Evolutionary conservation across 2,113 vertebrate genomes (phyloP), one percentile per base, ranked within the genome.

Genomic region (Rissa tridactyla): DNA sequence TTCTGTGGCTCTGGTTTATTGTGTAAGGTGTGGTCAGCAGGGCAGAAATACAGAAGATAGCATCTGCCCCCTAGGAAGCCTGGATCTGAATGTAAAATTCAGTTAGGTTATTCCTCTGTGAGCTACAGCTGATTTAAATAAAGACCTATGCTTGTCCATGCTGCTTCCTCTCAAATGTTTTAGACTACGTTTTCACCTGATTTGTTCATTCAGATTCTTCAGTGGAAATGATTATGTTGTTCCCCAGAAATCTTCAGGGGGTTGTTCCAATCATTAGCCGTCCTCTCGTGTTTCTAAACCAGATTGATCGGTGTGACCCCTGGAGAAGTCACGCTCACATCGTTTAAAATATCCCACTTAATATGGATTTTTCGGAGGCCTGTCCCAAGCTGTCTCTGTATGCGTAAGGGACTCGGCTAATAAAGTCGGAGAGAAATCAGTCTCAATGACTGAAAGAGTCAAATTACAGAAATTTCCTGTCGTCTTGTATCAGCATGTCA

Each of bases 161-260:
- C 49, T 46, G 55, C 89, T 76, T 82, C 61, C 47, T 60, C 44
- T 72, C 80, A 85, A 62, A 44, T 5, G 2, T 66, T 70, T 54
- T 20, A 49, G n/a, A 47, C 68, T 22, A 2, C 0, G 0, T 54
- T 46, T 81, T 47, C 61, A 60, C 25, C 40, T 76, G 40, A 47
- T 65, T 5, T 82, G 20, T 9, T 83, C 78, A 16, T 82, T 85
- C 40, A 68, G 73, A 75, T 88, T 42, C 32, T 61, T 88, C 84
- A 51, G 2, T 93, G 88, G 70, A 90, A 88, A 14, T 22, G 9
- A 64, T 69, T 76, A 1, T 38, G 32, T 5, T 78, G 42, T 32
- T 95, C 55, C 86, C 23, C 73, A 94, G 96, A 91, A 79, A 77
- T 82, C 76, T 80, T 86, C 44, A 86, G 69, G 76, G 32, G 29